These are phyloP conservation scores for Scylla paramamosain DNA, from an alignment of 1,140 invertebrate species.

Conservation along the genomic window DNA sequence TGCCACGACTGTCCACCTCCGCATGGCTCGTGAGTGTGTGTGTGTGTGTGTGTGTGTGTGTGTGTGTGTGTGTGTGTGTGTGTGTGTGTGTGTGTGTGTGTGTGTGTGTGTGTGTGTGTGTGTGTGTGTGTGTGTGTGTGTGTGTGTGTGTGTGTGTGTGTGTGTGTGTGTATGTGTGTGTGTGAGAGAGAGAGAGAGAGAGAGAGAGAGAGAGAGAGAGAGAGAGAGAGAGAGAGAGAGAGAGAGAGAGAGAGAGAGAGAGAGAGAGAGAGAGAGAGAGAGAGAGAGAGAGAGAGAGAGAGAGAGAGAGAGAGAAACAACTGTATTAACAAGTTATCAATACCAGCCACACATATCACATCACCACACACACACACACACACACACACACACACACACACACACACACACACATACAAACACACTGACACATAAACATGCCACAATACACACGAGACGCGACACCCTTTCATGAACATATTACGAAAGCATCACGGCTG, in stretches of 20 bases:
- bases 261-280: not conserved
- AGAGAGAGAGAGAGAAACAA: not conserved
- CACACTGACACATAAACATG: not conserved
- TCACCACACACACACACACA: not conserved
- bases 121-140: slow-evolving; percentile 48
- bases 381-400: slow-evolving; percentile 24
- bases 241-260: not conserved
- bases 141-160: slow-evolving; percentile 38
- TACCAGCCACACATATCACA: too few relatives aligned
- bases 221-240: not conserved
- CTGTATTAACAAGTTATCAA: too few relatives aligned
- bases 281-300: not conserved
- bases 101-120: slow-evolving; percentile 42
- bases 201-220: not conserved
- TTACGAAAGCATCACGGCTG: too few relatives aligned
- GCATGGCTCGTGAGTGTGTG: slow-evolving; percentile 52
- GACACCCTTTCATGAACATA: too few relatives aligned
- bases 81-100: not conserved
- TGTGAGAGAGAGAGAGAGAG: not conserved
- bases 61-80: not conserved
- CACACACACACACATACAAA: slow-evolving; percentile 53
- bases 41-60: not conserved
- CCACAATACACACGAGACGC: too few relatives aligned
- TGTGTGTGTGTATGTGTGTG: slow-evolving; percentile 18
- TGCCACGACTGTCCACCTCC: slow-evolving; percentile 45